These are phyloP conservation scores for Drosophila auraria DNA, from an alignment of 1,140 invertebrate genomes.

Conservation along the genomic window DNA sequence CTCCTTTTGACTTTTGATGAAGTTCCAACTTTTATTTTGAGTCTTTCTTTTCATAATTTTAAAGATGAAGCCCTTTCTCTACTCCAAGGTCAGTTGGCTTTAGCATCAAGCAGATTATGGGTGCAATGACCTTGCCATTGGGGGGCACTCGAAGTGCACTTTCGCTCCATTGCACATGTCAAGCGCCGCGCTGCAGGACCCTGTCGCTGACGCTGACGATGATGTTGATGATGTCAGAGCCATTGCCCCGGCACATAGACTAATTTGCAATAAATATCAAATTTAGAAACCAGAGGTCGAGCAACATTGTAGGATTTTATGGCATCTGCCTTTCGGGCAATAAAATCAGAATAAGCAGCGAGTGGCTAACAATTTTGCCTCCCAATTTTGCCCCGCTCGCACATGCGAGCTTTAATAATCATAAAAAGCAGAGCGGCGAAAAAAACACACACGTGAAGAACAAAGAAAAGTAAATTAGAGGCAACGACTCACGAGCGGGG, in stretches of 20 bases:
- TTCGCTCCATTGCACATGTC: slow-evolving; percentile 16
- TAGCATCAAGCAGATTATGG: not conserved
- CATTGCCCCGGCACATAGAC: slow-evolving; percentile 11
- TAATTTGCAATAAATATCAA: slow-evolving; percentile 46
- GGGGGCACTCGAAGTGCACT: slow-evolving; percentile 3
- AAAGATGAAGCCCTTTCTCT: not conserved
- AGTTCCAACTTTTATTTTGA: no score
- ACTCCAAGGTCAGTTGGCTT: not conserved
- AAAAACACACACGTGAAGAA: slow-evolving; percentile 34
- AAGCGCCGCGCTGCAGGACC: not conserved
- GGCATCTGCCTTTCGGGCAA: slow-evolving; percentile 28
- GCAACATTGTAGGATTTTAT: slow-evolving; percentile 15
- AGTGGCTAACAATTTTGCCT: slow-evolving; percentile 20
- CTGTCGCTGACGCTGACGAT: not conserved
- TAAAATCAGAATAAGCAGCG: slow-evolving; percentile 34
- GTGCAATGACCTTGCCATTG: slow-evolving; percentile 13
- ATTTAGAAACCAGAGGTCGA: slow-evolving; percentile 9
- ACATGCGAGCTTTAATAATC: slow-evolving; percentile 62
- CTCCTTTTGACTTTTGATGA: no score
- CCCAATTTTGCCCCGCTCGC: not conserved
- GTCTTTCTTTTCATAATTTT: no score
- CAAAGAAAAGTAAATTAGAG: slow-evolving; percentile 48
- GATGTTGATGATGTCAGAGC: slow-evolving; percentile 21
- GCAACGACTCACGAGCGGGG: slow-evolving; percentile 18
- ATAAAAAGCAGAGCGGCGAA: slow-evolving; percentile 53